A percentile compares a stretch with the other conserved stretches of the same genome.
These are phyloP conservation scores for Eupithecia subfuscata DNA, from an alignment of 2,888 invertebrate genomes.

Conservation along the genomic window DNA sequence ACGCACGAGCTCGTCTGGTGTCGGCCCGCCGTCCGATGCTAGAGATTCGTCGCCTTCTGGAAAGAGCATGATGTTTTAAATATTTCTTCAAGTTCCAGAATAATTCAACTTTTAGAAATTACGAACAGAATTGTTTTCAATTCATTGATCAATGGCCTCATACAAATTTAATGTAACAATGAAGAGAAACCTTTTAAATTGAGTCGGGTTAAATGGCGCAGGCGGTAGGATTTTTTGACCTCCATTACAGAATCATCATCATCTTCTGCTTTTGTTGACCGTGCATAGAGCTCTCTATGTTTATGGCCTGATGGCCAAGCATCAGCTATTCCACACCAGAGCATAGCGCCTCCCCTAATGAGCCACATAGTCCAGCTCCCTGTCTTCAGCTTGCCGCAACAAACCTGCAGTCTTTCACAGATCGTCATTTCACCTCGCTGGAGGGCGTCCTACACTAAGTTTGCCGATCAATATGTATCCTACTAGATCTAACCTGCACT, in stretches of 20 bases:
- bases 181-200: not conserved
- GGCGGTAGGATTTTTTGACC: not conserved
- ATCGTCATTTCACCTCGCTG: not conserved
- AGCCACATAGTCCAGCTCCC: not conserved
- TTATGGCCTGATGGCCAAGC: not conserved
- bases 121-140: not conserved
- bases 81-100: not conserved
- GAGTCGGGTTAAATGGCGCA: not conserved
- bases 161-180: not conserved
- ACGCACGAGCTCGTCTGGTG: constrained; percentile 94
- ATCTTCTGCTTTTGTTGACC: not conserved
- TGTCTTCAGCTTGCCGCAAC: not conserved
- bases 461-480: not conserved
- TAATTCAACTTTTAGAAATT: not conserved
- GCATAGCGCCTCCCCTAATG: not conserved
- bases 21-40: constrained; percentile 92
- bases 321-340: no score
- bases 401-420: not conserved
- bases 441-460: not conserved
- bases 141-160: not conserved
- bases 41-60: constrained; percentile 79
- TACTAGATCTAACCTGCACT: constrained; percentile 36
- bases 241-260: not conserved
- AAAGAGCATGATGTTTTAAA: constrained; percentile 36
- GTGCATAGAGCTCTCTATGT: not conserved